Percentiles rank a stretch among this genome's conserved stretches.
These are phyloP conservation scores for Elgonia sp. DNA, from an alignment of 2,888 invertebrate genomes.

Conservation along the genomic window DNA sequence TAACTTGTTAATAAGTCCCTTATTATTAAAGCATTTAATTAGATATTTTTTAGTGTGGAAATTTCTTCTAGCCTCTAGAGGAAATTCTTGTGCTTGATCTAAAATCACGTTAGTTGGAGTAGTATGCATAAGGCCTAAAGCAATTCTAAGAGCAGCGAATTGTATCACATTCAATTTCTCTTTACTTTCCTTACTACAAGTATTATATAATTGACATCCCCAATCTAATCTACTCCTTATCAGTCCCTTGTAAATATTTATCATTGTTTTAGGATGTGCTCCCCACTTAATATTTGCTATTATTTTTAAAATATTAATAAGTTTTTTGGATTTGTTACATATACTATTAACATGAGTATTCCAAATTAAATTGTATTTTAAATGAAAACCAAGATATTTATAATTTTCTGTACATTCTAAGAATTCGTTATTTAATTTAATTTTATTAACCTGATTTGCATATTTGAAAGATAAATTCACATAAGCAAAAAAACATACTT, in stretches of 20 bases:
- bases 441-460: neutral
- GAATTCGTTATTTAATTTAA: neutral
- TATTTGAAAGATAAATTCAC: neutral
- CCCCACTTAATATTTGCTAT: neutral
- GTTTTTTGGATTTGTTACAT: neutral
- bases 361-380: neutral
- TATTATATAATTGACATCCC: constrained; percentile 5
- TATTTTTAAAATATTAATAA: neutral
- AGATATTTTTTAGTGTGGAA: neutral
- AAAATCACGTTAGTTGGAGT: neutral
- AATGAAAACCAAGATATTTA: neutral
- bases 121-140: neutral
- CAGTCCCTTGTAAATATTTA: neutral
- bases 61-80: neutral
- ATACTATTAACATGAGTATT: neutral
- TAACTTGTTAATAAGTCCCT: too few relatives aligned
- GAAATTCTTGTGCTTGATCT: neutral
- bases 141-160: neutral
- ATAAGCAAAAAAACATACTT: too few relatives aligned
- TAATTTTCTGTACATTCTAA: neutral
- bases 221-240: constrained; percentile 29
- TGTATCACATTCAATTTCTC: neutral
- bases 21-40: neutral
- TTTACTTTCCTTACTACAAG: neutral
- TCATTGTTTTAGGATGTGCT: neutral